phyloP scores from a whole-genome alignment of 1,140 invertebrate species.

The Panagrolaimus sp. region DNA sequence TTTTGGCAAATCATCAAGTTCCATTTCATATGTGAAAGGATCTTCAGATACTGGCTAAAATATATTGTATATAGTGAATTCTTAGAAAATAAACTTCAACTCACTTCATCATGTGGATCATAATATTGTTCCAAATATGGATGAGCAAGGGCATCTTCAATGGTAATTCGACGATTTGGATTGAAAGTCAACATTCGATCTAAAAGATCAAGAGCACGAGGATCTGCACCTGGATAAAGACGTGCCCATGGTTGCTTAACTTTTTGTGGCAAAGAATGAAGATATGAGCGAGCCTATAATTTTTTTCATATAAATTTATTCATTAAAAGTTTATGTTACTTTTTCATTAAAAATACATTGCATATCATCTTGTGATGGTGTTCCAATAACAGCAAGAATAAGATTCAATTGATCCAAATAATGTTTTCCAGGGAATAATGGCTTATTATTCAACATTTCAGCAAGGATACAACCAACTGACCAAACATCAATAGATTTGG shows the following conservation, averaged over 20 bases:
- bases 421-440: constrained; percentile 83
- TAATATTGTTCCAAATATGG: constrained; percentile 98
- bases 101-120: constrained; percentile 90
- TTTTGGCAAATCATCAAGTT: constrained; percentile 94
- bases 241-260: constrained; percentile 89
- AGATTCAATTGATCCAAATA: constrained; percentile 96
- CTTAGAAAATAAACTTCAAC: constrained; percentile 15
- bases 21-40: constrained; percentile 96
- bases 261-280: constrained; percentile 91
- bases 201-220: constrained; percentile 86
- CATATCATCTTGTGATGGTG: constrained; percentile 88
- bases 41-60: constrained; percentile 89
- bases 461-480: constrained; percentile 97
- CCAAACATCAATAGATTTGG: constrained; percentile 98
- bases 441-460: constrained; percentile 95
- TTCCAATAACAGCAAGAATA: constrained; percentile 91
- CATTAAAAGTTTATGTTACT: constrained; percentile 63
- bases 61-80: constrained; percentile 17
- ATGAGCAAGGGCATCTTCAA: constrained; percentile 92
- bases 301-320: too few species aligned
- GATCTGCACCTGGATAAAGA: constrained; percentile 86
- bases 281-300: constrained; percentile 83
- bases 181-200: constrained; percentile 99
- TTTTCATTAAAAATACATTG: constrained; percentile 99
- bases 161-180: constrained; percentile 89